phyloP scores from a whole-genome alignment of 2,888 invertebrate species.

The Oxystoma pomonae region DNA sequence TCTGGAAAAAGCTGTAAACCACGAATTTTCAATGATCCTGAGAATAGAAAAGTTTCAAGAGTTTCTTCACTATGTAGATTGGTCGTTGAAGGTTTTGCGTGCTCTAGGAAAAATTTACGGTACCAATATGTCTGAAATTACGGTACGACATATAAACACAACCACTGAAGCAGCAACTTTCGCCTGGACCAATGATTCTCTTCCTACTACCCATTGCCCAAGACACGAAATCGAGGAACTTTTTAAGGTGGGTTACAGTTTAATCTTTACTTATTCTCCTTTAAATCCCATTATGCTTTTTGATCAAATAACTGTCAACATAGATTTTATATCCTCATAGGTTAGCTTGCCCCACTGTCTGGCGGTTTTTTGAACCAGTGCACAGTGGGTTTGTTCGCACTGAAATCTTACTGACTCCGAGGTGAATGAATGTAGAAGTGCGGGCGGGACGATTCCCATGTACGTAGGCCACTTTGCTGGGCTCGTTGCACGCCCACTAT shows the following conservation, averaged over 20 bases:
- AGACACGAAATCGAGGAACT: conserved; percentile 67
- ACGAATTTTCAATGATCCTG: conserved; percentile 72
- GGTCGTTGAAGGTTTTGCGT: conserved; percentile 69
- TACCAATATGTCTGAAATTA: conserved; percentile 59
- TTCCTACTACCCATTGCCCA: conserved; percentile 76
- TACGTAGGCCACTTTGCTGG: too few relatives aligned
- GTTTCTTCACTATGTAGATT: conserved; percentile 68
- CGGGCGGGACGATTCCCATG: too few relatives aligned
- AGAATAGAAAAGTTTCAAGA: conserved; percentile 57
- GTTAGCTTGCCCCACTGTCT: too few relatives aligned
- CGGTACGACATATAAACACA: conserved; percentile 63
- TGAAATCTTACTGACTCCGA: too few relatives aligned
- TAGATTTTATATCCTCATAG: too few relatives aligned
- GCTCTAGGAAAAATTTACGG: conserved; percentile 57
- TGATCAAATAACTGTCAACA: too few relatives aligned
- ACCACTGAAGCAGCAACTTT: conserved; percentile 60
- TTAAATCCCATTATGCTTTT: too few relatives aligned
- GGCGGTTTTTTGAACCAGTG: too few relatives aligned
- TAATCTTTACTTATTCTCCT: too few relatives aligned
- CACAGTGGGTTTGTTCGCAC: too few relatives aligned
- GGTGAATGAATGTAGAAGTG: too few relatives aligned
- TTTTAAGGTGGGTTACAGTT: conserved; percentile 58
- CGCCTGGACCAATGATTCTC: conserved; percentile 83
- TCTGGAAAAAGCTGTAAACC: conserved; percentile 72
- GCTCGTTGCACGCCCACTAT: too few relatives aligned